Base-by-base conservation (phyloP, 30 jellyfish, hydroid and myxozoan genomes). In the Hydractinia echinata region DNA sequence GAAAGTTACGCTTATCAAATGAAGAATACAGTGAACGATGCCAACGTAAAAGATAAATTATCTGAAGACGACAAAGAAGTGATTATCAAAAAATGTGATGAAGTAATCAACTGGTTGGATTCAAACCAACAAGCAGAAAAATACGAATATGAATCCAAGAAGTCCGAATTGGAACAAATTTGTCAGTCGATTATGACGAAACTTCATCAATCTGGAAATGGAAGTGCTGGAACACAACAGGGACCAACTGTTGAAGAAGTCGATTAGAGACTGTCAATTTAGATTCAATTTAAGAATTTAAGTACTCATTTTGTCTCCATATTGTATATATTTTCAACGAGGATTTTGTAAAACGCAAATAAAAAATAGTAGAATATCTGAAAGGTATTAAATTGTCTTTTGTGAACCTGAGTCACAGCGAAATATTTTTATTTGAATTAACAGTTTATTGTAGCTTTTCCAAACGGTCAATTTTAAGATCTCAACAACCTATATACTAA, bases 201-300 rank as follows among this genome's bases (percentile, higher is more conserved):
- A 61, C 55, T 83, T 84, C 72, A 82, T 53, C 51, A 80, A 7
- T 60, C 82, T 48, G 44, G 44, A 30, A 30, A 30, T 30, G 44
- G 44, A 0, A 30, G 44, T 30, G 44, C 44, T 30, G 44, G 44
- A 30, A 30, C 76, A 30, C 88, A 89, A 8, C 30, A 55, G 48
- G 96, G 96, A 66, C 96, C 96, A 15, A 87, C 96, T 0, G 82
- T 87, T 7, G 96, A 87, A 82, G 96, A 87, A 55, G 96, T 87
- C 53, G 96, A 87, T 61, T 87, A 64, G 82, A n/a, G 52, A 61
- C 53, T 50, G 5, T 21, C 19, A 16, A 76, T 68, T 68, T 20
- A 14, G 44, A 30, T 30, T 30, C 44, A 30, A 30, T 30, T 30
- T 30, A 30, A 30, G 44, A 2, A 30, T 30, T 30, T 30, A 30